A percentile compares a stretch with the other conserved stretches of the same genome.
Conservation (phyloP, 2,113 vertebrate species). For the Bolborhynchus lineola region DNA sequence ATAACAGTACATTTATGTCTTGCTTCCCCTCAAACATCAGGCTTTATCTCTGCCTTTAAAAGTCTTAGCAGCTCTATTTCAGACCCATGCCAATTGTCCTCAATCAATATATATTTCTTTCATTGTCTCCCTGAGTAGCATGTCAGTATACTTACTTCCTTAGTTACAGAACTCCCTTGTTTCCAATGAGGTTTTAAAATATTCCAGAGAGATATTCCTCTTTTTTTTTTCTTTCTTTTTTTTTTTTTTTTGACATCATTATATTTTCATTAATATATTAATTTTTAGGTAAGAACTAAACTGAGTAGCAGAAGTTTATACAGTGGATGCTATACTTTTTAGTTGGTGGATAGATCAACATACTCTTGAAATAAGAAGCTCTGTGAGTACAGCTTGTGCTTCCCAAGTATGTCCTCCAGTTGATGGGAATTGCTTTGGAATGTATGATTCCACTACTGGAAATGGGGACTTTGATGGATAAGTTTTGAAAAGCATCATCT, state of each 20-base stretch:
- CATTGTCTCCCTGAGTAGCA: background rate
- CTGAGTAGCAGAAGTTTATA: background rate
- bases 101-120: background rate
- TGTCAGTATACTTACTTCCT: background rate
- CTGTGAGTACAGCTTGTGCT: background rate
- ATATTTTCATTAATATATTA: background rate
- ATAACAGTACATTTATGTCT: background rate
- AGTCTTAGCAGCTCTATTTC: background rate
- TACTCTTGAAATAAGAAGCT: background rate
- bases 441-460: background rate
- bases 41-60: background rate
- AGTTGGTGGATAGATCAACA: background rate
- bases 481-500: background rate
- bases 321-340: background rate
- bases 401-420: background rate
- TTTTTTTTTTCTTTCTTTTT: too few species aligned
- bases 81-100: background rate
- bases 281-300: background rate
- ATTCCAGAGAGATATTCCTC: background rate
- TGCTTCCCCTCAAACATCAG: background rate
- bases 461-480: background rate
- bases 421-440: background rate
- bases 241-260: background rate
- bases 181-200: background rate
- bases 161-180: background rate